phyloP scores from a whole-genome alignment of 2,113 vertebrate genomes.

The Salminus brasiliensis region DNA sequence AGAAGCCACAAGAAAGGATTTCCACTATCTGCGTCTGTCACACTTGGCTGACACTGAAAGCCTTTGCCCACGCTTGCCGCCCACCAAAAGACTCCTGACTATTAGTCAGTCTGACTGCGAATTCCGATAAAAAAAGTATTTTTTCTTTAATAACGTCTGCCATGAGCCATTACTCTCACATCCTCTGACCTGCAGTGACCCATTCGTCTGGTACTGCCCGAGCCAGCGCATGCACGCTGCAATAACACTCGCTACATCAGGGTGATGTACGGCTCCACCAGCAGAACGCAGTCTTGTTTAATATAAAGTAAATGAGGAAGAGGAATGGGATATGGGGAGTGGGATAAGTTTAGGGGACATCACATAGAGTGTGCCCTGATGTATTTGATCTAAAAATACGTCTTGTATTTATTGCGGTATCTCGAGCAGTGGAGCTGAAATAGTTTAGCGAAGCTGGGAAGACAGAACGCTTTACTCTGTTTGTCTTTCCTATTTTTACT shows the following conservation, averaged over 20 bases:
- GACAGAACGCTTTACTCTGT: neutral
- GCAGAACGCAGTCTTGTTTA: neutral
- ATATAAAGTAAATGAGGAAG: slow-evolving; percentile 10
- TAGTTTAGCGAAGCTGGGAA: neutral
- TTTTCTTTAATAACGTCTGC: slow-evolving; percentile 62
- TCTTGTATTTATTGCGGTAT: slow-evolving; percentile 4
- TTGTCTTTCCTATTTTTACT: neutral
- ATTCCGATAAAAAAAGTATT: slow-evolving; percentile 59
- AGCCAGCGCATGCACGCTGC: slow-evolving; percentile 25
- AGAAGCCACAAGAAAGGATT: slow-evolving; percentile 39
- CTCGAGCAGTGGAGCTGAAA: neutral
- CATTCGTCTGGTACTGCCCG: slow-evolving; percentile 36
- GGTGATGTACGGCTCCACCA: slow-evolving; percentile 13
- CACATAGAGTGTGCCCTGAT: neutral
- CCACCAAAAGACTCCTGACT: slow-evolving; percentile 38
- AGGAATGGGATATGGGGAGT: neutral
- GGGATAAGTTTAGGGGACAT: neutral
- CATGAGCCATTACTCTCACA: slow-evolving; percentile 56
- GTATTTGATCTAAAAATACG: slow-evolving; percentile 13
- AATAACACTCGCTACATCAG: slow-evolving; percentile 21
- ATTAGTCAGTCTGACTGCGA: slow-evolving; percentile 45
- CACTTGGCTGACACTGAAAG: slow-evolving; percentile 60
- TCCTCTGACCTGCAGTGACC: slow-evolving; percentile 48
- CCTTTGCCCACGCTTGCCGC: slow-evolving; percentile 42
- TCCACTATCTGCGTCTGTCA: slow-evolving; percentile 50